phyloP scores from a whole-genome alignment of 2,113 vertebrate species.

The Pachycephala philippinensis region DNA sequence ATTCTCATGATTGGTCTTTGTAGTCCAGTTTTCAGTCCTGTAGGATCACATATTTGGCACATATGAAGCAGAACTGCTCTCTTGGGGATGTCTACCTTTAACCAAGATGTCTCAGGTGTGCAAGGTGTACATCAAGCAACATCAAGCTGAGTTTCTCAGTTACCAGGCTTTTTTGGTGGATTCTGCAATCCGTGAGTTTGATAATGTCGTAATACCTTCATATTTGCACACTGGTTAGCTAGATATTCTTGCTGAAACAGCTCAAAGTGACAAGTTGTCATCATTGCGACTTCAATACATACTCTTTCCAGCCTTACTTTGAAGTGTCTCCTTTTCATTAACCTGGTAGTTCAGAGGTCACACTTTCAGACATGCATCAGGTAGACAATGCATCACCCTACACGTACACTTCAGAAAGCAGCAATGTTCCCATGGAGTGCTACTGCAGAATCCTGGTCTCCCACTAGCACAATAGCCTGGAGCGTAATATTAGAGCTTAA shows the following conservation, averaged over 20 bases:
- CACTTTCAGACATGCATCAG: not conserved
- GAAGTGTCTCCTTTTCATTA: not conserved
- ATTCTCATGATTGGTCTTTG: not conserved
- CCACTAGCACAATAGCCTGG: not conserved
- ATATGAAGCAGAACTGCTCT: not conserved
- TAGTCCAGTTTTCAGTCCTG: not conserved
- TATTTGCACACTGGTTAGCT: not conserved
- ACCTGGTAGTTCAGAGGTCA: not conserved
- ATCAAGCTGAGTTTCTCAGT: not conserved
- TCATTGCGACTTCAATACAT: not conserved
- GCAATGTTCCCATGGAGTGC: not conserved
- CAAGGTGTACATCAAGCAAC: not conserved
- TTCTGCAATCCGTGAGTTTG: not conserved
- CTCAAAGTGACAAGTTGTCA: not conserved
- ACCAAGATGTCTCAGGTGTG: not conserved
- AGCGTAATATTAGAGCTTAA: constrained; percentile 3
- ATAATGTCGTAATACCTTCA: not conserved
- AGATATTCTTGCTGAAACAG: not conserved
- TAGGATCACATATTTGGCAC: not conserved
- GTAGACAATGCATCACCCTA: not conserved
- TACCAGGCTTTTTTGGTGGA: not conserved
- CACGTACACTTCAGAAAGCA: not conserved
- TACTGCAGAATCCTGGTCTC: not conserved
- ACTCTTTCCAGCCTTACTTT: not conserved
- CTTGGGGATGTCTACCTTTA: not conserved